Percentiles rank a stretch among this genome's conserved stretches.
Conservation (phyloP, 2,797 vertebrate genomes). For the Sebastolobus altivelis region DNA sequence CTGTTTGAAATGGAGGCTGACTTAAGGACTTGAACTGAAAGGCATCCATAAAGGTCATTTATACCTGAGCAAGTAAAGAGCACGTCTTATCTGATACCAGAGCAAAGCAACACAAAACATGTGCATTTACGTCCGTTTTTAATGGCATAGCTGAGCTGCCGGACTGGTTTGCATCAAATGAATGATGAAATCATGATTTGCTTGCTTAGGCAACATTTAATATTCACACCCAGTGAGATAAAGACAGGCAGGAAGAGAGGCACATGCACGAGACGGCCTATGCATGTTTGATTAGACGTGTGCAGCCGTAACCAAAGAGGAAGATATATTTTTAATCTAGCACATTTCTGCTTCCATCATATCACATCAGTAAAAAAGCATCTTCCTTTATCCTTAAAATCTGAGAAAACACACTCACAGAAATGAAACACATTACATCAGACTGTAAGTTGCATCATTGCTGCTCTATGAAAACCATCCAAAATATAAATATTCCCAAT, state of each 20-base stretch:
- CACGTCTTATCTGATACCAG: constrained; percentile 67
- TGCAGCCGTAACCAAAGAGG: constrained; percentile 10
- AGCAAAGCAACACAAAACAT: constrained; percentile 47
- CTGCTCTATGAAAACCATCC: not conserved
- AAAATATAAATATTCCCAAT: not conserved
- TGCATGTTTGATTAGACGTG: constrained; percentile 6
- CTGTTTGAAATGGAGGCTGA: constrained; percentile 70
- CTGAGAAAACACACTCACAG: not conserved
- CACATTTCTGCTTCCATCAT: constrained; percentile 26
- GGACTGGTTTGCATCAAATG: constrained; percentile 4
- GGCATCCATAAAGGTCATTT: constrained; percentile 79
- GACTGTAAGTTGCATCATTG: not conserved
- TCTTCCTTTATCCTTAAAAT: constrained; percentile 1
- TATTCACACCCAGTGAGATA: constrained; percentile 2
- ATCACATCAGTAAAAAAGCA: not conserved
- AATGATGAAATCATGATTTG: constrained; percentile 12
- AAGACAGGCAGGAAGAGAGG: constrained; percentile 23
- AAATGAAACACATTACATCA: not conserved
- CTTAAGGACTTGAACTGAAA: constrained; percentile 67
- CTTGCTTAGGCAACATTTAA: constrained; percentile 9
- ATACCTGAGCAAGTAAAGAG: constrained; percentile 72
- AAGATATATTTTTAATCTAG: not conserved
- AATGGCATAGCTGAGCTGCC: constrained; percentile 31
- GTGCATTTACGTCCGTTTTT: constrained; percentile 37
- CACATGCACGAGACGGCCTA: not conserved